A percentile compares a stretch with the other conserved stretches of the same genome.
Conservation (phyloP, 2,888 invertebrate genomes). For the Carabus problematicus region DNA sequence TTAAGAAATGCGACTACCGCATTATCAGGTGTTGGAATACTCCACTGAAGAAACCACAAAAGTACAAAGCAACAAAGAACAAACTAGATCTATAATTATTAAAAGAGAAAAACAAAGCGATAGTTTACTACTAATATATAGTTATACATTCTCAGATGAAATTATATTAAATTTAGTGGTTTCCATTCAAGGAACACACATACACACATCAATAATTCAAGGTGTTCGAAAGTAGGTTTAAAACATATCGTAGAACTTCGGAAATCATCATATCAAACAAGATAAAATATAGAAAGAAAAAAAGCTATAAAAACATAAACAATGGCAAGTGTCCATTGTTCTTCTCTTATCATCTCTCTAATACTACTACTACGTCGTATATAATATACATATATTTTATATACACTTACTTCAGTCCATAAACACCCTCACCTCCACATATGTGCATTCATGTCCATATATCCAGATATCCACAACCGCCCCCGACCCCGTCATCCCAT, state of each 20-base stretch:
- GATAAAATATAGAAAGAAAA: constrained; percentile 4
- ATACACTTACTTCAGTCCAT: constrained; percentile 18
- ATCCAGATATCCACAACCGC: constrained; percentile 25
- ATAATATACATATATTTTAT: constrained; percentile 34
- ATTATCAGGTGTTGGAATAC: constrained; percentile 15
- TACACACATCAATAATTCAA: constrained; percentile 33
- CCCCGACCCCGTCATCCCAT: not conserved
- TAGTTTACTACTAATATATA: constrained; percentile 41
- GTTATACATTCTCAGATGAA: constrained; percentile 41
- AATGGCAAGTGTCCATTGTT: too few relatives aligned
- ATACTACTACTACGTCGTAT: constrained; percentile 6
- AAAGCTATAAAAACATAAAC: constrained; percentile 3
- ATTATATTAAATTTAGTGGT: constrained; percentile 32
- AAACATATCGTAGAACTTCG: constrained; percentile 39
- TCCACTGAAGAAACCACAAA: constrained; percentile 40
- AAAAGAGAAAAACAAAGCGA: constrained; percentile 28
- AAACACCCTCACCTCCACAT: not conserved
- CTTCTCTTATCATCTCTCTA: not conserved
- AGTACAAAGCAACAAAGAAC: constrained; percentile 39
- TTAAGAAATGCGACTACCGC: not conserved
- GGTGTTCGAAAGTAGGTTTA: constrained; percentile 34
- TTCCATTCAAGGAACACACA: constrained; percentile 10
- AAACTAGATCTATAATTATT: constrained; percentile 38
- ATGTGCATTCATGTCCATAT: constrained; percentile 44
- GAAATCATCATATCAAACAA: constrained; percentile 35